Conservation (phyloP, 2,113 vertebrate genomes). For the Halichoerus grypus region DNA sequence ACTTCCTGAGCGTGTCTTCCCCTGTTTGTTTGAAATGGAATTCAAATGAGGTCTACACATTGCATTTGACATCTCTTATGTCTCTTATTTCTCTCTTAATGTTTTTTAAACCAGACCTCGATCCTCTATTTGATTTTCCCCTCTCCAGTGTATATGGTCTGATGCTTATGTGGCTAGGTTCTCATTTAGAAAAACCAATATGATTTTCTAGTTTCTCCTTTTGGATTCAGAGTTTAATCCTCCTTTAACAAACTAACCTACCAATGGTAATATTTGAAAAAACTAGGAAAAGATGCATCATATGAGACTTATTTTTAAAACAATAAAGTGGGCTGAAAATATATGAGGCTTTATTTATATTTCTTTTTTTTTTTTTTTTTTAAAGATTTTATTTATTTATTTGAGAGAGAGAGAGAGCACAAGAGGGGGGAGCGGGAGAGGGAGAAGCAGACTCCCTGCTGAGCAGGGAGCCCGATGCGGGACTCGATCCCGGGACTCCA, state of each 20-base stretch:
- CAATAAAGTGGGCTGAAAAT: conserved; percentile 27
- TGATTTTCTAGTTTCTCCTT: conserved; percentile 15
- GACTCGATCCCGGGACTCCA: no score
- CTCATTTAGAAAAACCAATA: conserved; percentile 20
- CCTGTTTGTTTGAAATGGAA: not conserved
- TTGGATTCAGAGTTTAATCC: not conserved
- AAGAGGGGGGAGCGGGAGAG: no score
- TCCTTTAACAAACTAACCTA: conserved; percentile 44
- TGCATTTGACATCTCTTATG: not conserved
- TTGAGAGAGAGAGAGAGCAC: no score
- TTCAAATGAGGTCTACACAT: not conserved
- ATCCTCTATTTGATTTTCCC: not conserved
- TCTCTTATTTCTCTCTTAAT: not conserved
- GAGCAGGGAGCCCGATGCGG: no score
- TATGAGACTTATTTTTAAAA: conserved; percentile 21
- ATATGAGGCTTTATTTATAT: not conserved
- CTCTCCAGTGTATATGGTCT: not conserved
- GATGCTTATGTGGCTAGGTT: not conserved
- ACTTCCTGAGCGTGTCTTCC: not conserved
- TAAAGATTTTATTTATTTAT: no score
- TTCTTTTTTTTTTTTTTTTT: no score
- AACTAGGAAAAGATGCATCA: conserved; percentile 16
- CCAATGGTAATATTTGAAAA: not conserved
- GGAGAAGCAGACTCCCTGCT: no score
- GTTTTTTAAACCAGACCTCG: not conserved